Evolutionary conservation across 2,797 vertebrate species (phyloP).

Genomic region (Lerista edwardsae): DNA sequence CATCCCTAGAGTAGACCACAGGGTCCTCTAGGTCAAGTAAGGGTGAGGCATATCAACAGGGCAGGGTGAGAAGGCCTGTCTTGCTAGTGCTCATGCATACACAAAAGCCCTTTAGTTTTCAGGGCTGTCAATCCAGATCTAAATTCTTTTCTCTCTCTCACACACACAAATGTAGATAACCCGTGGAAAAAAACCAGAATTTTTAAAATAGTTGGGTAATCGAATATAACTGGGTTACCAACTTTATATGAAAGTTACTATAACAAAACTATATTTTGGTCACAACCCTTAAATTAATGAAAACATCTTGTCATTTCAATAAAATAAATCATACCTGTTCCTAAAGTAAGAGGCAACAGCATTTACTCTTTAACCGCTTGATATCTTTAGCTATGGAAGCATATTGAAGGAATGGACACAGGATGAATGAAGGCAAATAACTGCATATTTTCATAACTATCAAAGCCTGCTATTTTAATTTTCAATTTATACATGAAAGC

Average conservation of each 20-base stretch:
- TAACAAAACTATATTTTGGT: conserved; percentile 17
- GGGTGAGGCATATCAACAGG: conserved; percentile 62
- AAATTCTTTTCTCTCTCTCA: conserved; percentile 35
- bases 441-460: background rate
- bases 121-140: conserved; percentile 68
- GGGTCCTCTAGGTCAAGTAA: conserved; percentile 62
- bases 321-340: background rate
- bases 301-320: background rate
- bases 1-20: conserved; percentile 38
- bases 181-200: conserved; percentile 48
- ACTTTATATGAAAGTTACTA: conserved; percentile 42
- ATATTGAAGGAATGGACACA: conserved; percentile 22
- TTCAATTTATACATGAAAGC: background rate
- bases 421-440: conserved; percentile 13
- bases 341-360: background rate
- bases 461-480: conserved; percentile 11
- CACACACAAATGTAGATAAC: conserved; percentile 42
- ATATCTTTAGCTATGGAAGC: background rate
- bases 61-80: conserved; percentile 67
- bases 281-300: background rate
- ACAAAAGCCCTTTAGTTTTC: conserved; percentile 63
- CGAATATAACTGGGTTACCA: conserved; percentile 33
- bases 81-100: conserved; percentile 69
- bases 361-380: conserved; percentile 17
- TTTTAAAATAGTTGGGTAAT: conserved; percentile 28